phyloP scores from a whole-genome alignment of 2,113 vertebrate species.

The Odontophorus gujanensis region DNA sequence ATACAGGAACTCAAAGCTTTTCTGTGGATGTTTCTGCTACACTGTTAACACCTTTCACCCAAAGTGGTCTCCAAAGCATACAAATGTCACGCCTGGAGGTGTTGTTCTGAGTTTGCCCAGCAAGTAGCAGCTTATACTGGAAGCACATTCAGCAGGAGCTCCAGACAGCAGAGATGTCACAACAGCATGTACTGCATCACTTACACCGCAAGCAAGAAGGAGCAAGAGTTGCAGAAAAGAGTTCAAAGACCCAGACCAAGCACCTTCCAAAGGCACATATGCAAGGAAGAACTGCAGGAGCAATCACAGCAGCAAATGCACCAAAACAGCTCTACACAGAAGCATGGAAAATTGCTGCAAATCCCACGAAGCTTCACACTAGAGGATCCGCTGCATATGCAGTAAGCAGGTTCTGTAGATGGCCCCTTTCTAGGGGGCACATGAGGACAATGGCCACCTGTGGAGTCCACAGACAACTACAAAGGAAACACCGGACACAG shows the following conservation, averaged over 20 bases:
- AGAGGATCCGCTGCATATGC: neutral
- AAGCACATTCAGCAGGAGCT: neutral
- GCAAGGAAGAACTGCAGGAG: neutral
- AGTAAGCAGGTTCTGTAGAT: neutral
- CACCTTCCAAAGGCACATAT: neutral
- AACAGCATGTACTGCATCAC: neutral
- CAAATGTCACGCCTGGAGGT: neutral
- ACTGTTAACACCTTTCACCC: neutral
- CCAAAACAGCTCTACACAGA: neutral
- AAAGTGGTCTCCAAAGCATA: neutral
- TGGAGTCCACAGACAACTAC: neutral
- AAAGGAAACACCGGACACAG: neutral
- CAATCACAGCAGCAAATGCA: neutral
- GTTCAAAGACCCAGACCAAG: neutral
- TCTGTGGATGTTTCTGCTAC: neutral
- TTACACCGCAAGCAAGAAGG: neutral
- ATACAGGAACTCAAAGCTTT: neutral
- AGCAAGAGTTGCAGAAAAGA: neutral
- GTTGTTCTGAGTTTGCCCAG: neutral
- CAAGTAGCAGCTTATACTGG: neutral
- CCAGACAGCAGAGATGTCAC: neutral
- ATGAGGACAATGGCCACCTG: neutral
- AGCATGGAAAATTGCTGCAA: neutral
- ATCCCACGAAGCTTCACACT: neutral
- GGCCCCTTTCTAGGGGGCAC: neutral